Conservation (phyloP, 2,113 vertebrate genomes). For the Sturnira hondurensis region DNA sequence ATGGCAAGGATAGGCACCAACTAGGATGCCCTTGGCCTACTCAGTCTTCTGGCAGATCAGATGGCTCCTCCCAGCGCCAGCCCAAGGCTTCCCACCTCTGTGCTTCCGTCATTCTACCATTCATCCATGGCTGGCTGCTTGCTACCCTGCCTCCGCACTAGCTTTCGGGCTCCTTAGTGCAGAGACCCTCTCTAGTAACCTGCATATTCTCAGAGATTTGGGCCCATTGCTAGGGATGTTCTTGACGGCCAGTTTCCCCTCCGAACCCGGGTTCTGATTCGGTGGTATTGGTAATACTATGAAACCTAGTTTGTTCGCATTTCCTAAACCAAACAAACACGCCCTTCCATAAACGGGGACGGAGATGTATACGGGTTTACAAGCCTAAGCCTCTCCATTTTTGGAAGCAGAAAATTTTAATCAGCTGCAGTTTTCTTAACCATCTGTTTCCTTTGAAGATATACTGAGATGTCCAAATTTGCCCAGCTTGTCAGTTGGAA, state of each 20-base stretch:
- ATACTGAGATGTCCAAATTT: neutral
- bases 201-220: neutral
- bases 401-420: neutral
- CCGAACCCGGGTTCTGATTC: neutral
- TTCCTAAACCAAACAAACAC: neutral
- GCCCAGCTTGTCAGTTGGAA: neutral
- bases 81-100: neutral
- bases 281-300: neutral
- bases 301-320: neutral
- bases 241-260: neutral
- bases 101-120: rapidly evolving
- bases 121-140: neutral
- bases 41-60: neutral
- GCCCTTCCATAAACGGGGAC: neutral
- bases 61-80: neutral
- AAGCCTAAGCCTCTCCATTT: neutral
- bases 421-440: neutral
- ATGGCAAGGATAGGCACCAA: rapidly evolving
- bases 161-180: neutral
- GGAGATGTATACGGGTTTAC: neutral
- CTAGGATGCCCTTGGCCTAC: neutral
- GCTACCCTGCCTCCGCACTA: no score
- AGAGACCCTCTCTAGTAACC: neutral
- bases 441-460: neutral
- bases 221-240: neutral